A percentile compares a stretch with the other conserved stretches of the same genome.
These are phyloP conservation scores for Tetramorium bicarinatum DNA, from an alignment of 2,888 invertebrate genomes.

Conservation along the genomic window DNA sequence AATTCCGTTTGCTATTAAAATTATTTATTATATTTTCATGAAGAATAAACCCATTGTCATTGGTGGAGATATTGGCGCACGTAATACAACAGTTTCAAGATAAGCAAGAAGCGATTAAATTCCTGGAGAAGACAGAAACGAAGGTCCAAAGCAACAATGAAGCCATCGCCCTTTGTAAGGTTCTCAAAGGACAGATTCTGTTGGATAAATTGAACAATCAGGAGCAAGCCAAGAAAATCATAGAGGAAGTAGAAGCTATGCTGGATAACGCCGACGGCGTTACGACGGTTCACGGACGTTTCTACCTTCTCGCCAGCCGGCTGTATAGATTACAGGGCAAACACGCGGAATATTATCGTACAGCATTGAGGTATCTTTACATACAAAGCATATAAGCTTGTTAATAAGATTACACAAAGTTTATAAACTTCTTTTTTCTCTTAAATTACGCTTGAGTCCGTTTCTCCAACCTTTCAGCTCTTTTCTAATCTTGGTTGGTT, in stretches of 20 bases:
- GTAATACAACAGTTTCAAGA: conserved; percentile 93
- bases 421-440: not conserved
- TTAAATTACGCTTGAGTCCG: too few species aligned
- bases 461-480: too few species aligned
- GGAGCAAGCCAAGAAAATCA: conserved; percentile 93
- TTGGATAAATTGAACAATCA: conserved; percentile 93
- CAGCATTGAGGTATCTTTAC: conserved; percentile 92
- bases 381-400: not conserved
- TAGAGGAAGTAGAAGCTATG: conserved; percentile 94
- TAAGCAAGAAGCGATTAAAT: conserved; percentile 94
- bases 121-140: conserved; percentile 95
- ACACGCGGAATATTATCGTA: conserved; percentile 97
- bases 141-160: conserved; percentile 95
- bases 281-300: conserved; percentile 97
- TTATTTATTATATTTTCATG: conserved; percentile 72
- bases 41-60: conserved; percentile 97
- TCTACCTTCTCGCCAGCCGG: conserved; percentile 96
- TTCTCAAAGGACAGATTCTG: conserved; percentile 93
- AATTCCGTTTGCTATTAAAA: conserved; percentile 1
- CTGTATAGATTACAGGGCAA: conserved; percentile 95
- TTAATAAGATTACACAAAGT: not conserved
- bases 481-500: too few species aligned
- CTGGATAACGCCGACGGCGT: conserved; percentile 97
- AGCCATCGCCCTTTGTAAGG: conserved; percentile 95
- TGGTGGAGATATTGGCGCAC: conserved; percentile 95